These are phyloP conservation scores for Syrista parreyssii DNA, from an alignment of 2,888 invertebrate genomes.

Conservation along the genomic window DNA sequence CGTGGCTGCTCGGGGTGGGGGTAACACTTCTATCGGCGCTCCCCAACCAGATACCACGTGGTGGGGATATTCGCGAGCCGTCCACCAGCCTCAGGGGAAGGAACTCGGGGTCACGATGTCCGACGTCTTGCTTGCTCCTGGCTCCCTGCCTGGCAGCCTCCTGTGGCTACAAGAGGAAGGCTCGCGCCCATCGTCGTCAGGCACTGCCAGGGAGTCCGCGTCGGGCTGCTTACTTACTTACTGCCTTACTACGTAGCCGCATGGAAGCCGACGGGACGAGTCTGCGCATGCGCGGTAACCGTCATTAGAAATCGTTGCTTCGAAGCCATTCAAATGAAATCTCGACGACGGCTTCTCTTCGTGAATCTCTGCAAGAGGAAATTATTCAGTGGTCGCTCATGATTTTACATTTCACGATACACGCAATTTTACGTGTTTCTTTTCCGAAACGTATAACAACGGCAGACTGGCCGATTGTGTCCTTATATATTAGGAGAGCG, in stretches of 20 bases:
- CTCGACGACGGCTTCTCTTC: not conserved
- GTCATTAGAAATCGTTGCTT: not conserved
- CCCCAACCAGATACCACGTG: not conserved
- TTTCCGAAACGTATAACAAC: no score
- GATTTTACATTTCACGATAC: not conserved
- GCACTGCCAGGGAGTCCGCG: not conserved
- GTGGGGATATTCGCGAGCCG: slow-evolving; percentile 9
- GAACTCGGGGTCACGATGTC: slow-evolving; percentile 42
- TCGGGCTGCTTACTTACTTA: no score
- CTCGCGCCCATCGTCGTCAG: not conserved
- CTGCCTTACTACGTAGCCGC: not conserved
- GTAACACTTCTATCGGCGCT: slow-evolving; percentile 16
- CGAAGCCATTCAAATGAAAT: not conserved
- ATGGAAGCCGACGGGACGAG: not conserved
- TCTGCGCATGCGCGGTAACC: not conserved
- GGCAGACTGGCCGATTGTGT: no score
- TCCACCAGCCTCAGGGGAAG: slow-evolving; percentile 34
- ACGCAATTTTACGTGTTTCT: not conserved
- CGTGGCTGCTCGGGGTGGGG: slow-evolving; percentile 60
- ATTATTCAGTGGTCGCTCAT: not conserved
- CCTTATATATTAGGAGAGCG: no score
- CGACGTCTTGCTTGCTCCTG: slow-evolving; percentile 32
- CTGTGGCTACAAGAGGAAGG: slow-evolving; percentile 16
- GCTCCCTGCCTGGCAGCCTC: slow-evolving; percentile 36
- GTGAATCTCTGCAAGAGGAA: not conserved